Conservation (phyloP, 2,888 invertebrate genomes). For the Epistrophe eligans region DNA sequence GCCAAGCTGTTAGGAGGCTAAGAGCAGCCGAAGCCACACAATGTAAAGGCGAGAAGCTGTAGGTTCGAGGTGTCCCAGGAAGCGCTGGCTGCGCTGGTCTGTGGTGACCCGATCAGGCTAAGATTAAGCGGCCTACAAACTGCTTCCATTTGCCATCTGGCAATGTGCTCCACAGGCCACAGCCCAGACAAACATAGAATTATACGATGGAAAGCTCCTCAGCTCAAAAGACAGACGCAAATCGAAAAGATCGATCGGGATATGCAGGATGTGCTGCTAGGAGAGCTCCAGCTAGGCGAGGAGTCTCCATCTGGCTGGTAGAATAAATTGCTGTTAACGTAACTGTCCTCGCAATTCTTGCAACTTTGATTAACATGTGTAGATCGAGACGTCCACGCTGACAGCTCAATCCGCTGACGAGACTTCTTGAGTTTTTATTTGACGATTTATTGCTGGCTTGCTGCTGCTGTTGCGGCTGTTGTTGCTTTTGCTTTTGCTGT, state of each 20-base stretch:
- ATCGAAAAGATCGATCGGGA: constrained; percentile 72
- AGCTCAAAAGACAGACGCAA: constrained; percentile 54
- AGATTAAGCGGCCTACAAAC: constrained; percentile 74
- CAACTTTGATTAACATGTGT: constrained; percentile 76
- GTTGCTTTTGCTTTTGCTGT: background rate
- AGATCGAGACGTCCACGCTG: constrained; percentile 74
- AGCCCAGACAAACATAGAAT: constrained; percentile 10
- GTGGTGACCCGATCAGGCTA: constrained; percentile 72
- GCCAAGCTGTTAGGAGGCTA: constrained; percentile 6
- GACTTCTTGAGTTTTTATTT: constrained; percentile 69
- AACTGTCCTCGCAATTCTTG: constrained; percentile 75
- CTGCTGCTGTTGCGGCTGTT: background rate
- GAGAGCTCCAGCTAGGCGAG: constrained; percentile 1
- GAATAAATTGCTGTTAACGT: constrained; percentile 75
- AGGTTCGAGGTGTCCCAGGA: constrained; percentile 46
- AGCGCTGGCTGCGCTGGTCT: constrained; percentile 40
- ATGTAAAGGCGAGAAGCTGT: constrained; percentile 63
- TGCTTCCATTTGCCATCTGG: constrained; percentile 71
- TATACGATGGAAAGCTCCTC: constrained; percentile 4
- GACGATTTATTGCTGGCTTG: constrained; percentile 71
- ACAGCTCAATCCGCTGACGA: constrained; percentile 75
- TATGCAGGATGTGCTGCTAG: constrained; percentile 67
- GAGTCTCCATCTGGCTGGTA: constrained; percentile 40
- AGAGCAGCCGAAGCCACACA: constrained; percentile 26
- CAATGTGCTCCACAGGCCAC: constrained; percentile 36